Base-by-base conservation (phyloP, 2,888 invertebrate species). In the Cephalotes varians region DNA sequence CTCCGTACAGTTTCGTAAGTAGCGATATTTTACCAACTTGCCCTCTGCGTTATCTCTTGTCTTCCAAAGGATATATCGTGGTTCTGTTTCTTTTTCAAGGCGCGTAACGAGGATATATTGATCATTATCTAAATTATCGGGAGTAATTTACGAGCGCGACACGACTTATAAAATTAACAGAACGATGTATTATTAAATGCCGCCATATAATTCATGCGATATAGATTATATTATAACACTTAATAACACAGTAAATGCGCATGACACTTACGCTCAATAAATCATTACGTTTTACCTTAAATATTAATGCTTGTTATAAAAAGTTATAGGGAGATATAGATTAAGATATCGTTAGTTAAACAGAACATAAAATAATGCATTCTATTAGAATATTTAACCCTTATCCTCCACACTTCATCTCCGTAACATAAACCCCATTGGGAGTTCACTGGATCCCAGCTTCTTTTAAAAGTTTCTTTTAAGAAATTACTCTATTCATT, bases 11-110 rank as follows among this genome's bases (percentile, higher is more conserved):
- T 80, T 74, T 80, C 37, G n/a, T 40, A 80, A 80, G 80, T 37
- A 62, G 60, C 80, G 76, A 80, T 80, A 80, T 80, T 74, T 80
- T 37, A 80, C 60, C 76, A 21, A 21, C 60, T 60, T 58, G 28
- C 58, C n/a, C 15, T 44, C 60, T 58, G 73, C 58, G 58, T 60
- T 74, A 34, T 49, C 40, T 60, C 60, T 62, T 60, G 28, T 80
- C 60, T 21, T 18, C 60, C 37, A 21, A 69, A 34, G 54, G 18
- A 25, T 54, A 40, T 40, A 77, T 40, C 40, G 67, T 65, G 44
- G n/a, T 56, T 10, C 44, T 56, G 54, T 25, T 77, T 44, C n/a
- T 18, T 69, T 25, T 56, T n/a, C 15, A 18, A 4, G n/a, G 3
- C 18, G n/a, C n/a, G 54, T 31, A 69, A 77, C 44, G 44, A 56